phyloP scores from a whole-genome alignment of 2,888 invertebrate species.

The Neuroscelio doddi region DNA sequence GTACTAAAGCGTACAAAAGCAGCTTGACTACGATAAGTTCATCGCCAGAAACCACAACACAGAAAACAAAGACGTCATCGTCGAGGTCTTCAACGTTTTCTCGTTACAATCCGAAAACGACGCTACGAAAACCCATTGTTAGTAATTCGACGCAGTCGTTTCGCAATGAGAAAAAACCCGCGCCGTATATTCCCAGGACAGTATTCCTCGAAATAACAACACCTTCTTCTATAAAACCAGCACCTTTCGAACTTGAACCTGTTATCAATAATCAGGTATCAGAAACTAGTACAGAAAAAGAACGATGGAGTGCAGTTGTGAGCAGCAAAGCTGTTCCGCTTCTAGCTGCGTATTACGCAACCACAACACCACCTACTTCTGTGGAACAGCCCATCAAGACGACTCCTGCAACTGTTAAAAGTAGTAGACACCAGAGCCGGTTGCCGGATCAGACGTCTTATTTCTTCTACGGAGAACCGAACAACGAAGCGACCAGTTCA shows the following conservation, averaged over 20 bases:
- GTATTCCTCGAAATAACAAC: slow-evolving; percentile 57
- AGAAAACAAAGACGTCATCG: slow-evolving; percentile 40
- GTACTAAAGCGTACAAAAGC: too few relatives aligned
- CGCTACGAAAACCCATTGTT: slow-evolving; percentile 13
- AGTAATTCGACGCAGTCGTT: slow-evolving; percentile 17
- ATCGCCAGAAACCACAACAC: slow-evolving; percentile 31
- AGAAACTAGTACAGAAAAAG: slow-evolving; percentile 67
- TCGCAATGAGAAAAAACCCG: too few relatives aligned
- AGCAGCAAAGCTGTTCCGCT: slow-evolving; percentile 78
- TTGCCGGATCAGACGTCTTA: slow-evolving; percentile 74
- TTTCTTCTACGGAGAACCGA: slow-evolving; percentile 79
- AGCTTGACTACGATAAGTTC: slow-evolving; percentile 22
- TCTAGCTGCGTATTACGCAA: slow-evolving; percentile 76
- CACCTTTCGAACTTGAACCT: slow-evolving; percentile 48
- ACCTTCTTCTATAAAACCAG: slow-evolving; percentile 41
- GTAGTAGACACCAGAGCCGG: slow-evolving; percentile 46
- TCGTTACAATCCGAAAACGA: slow-evolving; percentile 42
- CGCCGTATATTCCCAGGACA: slow-evolving; percentile 23
- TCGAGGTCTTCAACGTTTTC: slow-evolving; percentile 27
- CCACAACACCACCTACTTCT: slow-evolving; percentile 68
- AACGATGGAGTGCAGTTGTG: slow-evolving; percentile 70
- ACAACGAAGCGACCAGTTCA: slow-evolving; percentile 49
- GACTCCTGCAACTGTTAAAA: slow-evolving; percentile 57
- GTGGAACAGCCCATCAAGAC: slow-evolving; percentile 60
- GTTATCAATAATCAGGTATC: slow-evolving; percentile 54